phyloP scores from a whole-genome alignment of 2,888 invertebrate genomes.

The Drosophila meridiana region DNA sequence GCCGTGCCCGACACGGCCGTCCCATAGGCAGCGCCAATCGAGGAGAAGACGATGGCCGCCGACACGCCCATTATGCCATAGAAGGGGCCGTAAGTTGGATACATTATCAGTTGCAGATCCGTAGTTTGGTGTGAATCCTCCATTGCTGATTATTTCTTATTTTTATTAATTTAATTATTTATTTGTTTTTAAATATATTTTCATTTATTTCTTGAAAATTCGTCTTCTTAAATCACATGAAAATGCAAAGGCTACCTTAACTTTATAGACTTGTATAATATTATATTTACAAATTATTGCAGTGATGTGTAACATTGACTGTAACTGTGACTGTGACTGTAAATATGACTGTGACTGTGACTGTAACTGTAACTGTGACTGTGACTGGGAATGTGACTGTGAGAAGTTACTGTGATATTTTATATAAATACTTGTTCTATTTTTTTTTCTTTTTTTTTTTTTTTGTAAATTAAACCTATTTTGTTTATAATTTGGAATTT shows the following conservation, averaged over 20 bases:
- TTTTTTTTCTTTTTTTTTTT: neutral
- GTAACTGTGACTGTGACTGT: neutral
- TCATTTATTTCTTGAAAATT: slow-evolving; percentile 3
- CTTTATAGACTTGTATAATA: neutral
- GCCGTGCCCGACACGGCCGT: slow-evolving; percentile 88
- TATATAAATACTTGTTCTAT: neutral
- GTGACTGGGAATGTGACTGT: no score
- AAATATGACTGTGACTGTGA: no score
- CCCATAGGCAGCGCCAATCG: slow-evolving; percentile 95
- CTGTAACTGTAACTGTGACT: no score
- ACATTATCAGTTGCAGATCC: neutral
- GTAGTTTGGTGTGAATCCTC: neutral
- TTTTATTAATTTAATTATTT: neutral
- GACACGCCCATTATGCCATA: slow-evolving; percentile 66
- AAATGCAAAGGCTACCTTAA: slow-evolving; percentile 31
- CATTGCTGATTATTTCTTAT: neutral
- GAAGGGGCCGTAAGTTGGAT: slow-evolving; percentile 61
- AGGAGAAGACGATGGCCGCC: slow-evolving; percentile 60
- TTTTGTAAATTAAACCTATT: neutral
- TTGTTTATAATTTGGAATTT: no score
- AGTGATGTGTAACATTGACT: neutral
- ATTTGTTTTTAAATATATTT: neutral
- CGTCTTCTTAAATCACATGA: slow-evolving; percentile 46
- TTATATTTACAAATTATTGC: slow-evolving; percentile 13
- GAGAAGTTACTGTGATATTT: slow-evolving; percentile 2